Base-by-base conservation (phyloP, 2,888 invertebrate genomes). In the Agonopterix heracliana region DNA sequence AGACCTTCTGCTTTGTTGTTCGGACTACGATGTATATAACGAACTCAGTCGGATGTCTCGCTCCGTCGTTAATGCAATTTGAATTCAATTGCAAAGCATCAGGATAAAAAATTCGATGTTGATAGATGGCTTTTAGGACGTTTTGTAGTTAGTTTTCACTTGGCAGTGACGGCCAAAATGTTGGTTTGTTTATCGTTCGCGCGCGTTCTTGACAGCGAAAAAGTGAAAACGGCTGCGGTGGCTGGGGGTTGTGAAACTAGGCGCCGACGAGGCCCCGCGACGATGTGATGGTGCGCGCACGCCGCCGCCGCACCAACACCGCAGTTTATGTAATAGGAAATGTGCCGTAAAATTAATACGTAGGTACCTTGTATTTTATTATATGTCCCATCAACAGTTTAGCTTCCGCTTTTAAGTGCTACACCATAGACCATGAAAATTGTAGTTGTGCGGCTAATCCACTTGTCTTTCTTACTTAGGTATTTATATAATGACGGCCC, bases 191-290 rank as follows among this genome's bases (percentile, higher is more conserved):
- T 87, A 85, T 86, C 86, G 83, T 78, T 81, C 70, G 77, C 73
- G 73, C 69, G 83, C 86, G 87, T 83, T 86, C 88, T 87, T 88
- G 87, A 87, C 88, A 87, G 86, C 85, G 84, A 88, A 88, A 87
- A 88, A 88, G 88, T 88, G 88, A 88, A 88, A 87, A 87, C 87
- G 83, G 76, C 74, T 75, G 72, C 74, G 74, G 81, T 79, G 79
- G 78, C 76, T 81, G 81, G 62, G 69, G 70, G 78, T 87, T 87
- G 85, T 79, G 87, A 85, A 86, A 87, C 79, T 77, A 71, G 74
- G 76, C 76, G 75, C 63, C 41, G 41, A 45, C 54, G 57, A 38
- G 38, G 45, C 55, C 54, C 59, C 55, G 56, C 74, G 68, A 68
- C 26, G 26, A 26, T 71, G 67, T 7, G 26, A 26, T 71, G 67